Evolutionary conservation across 2,797 vertebrate genomes (phyloP).

Genomic region (Rachycentron canadum): DNA sequence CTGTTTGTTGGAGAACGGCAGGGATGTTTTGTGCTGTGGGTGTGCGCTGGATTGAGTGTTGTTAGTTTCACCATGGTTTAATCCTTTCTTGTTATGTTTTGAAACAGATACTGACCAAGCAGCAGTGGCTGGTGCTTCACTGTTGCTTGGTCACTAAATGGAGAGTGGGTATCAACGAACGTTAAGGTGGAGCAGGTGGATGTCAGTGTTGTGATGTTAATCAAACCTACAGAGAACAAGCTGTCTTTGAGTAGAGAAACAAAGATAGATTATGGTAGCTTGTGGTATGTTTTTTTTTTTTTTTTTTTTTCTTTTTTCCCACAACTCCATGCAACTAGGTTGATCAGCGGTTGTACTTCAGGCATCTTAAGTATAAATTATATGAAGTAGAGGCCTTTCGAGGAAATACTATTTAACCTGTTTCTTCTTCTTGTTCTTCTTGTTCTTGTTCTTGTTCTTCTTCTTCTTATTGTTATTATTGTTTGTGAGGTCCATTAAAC

Average conservation of each 20-base stretch:
- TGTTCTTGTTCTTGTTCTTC: constrained; percentile 1
- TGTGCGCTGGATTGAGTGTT: constrained; percentile 15
- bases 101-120: constrained; percentile 40
- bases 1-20: not conserved
- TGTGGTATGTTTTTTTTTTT: no score
- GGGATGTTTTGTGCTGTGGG: not conserved
- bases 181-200: constrained; percentile 58
- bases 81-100: constrained; percentile 47
- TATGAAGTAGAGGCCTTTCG: not conserved
- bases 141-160: constrained; percentile 52
- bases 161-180: constrained; percentile 54
- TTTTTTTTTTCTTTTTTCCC: constrained; percentile 18
- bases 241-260: constrained; percentile 12
- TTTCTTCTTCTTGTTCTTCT: constrained; percentile 19
- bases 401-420: constrained; percentile 16
- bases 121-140: constrained; percentile 46
- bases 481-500: not conserved
- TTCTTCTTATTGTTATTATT: not conserved
- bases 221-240: constrained; percentile 21
- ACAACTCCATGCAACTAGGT: constrained; percentile 50
- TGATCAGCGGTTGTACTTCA: constrained; percentile 38
- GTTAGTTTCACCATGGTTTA: constrained; percentile 33
- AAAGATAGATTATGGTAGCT: constrained; percentile 25
- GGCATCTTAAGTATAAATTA: constrained; percentile 33
- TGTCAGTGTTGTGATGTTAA: constrained; percentile 11